Percentiles rank a stretch among this genome's conserved stretches.
Conservation (phyloP, 2,888 invertebrate species). For the Elegia similella region DNA sequence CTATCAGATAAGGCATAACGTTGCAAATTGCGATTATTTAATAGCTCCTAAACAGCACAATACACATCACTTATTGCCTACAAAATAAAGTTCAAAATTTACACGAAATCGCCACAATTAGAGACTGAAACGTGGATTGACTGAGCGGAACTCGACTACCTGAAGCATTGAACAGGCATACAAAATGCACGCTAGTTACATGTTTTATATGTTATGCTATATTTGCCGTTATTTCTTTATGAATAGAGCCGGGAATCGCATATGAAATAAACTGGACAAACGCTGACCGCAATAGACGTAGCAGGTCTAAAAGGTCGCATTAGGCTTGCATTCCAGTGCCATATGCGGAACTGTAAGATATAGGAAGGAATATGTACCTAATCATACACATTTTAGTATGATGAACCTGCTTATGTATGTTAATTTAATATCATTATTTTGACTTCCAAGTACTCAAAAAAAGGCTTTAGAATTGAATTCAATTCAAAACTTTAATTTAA, state of each 20-base stretch:
- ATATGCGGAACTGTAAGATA: neutral
- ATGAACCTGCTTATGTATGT: too few relatives aligned
- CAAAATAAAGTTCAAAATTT: constrained; percentile 9
- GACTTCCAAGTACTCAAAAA: too few relatives aligned
- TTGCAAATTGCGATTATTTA: constrained; percentile 17
- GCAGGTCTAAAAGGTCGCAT: constrained; percentile 13
- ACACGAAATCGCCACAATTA: constrained; percentile 2
- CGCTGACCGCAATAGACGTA: constrained; percentile 16
- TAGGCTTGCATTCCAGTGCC: constrained; percentile 2
- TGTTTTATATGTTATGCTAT: neutral
- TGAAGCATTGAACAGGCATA: constrained; percentile 13
- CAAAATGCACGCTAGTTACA: constrained; percentile 1
- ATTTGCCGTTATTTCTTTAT: neutral
- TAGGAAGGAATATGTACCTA: too few relatives aligned
- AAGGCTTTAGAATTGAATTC: too few relatives aligned
- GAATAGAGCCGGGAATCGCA: neutral
- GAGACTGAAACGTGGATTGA: constrained; percentile 14
- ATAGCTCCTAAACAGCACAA: neutral
- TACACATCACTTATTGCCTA: constrained; percentile 10
- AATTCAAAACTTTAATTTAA: too few relatives aligned
- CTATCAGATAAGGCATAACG: constrained; percentile 1
- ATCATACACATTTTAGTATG: too few relatives aligned
- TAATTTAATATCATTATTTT: too few relatives aligned
- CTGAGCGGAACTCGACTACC: constrained; percentile 14
- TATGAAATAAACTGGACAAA: neutral